Evolutionary conservation across 2,888 invertebrate species (phyloP).

Genomic region (Plebejus anna): DNA sequence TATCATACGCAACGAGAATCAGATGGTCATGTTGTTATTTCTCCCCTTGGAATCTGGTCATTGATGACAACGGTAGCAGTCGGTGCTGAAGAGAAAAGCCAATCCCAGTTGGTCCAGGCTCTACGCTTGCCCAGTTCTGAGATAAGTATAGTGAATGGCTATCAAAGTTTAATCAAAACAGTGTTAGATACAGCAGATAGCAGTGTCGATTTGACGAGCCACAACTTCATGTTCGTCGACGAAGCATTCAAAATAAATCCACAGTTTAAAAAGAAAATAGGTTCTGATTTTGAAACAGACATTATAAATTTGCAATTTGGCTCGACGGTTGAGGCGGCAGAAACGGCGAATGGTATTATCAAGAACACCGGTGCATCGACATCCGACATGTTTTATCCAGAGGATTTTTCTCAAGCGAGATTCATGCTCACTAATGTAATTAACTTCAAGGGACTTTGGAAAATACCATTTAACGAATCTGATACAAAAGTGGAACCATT

Average conservation of each 20-base stretch:
- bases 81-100: slow-evolving; percentile 59
- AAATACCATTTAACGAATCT: slow-evolving; percentile 80
- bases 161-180: slow-evolving; percentile 13
- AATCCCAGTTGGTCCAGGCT: slow-evolving; percentile 41
- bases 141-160: slow-evolving; percentile 9
- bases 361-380: slow-evolving; percentile 62
- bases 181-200: background rate
- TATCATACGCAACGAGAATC: slow-evolving; percentile 58
- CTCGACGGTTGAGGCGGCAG: slow-evolving; percentile 54
- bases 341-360: slow-evolving; percentile 62
- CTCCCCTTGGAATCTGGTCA: slow-evolving; percentile 71
- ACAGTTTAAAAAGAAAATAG: slow-evolving; percentile 49
- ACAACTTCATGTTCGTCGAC: slow-evolving; percentile 67
- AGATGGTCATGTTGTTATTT: slow-evolving; percentile 62
- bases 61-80: slow-evolving; percentile 63
- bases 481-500: slow-evolving; percentile 79
- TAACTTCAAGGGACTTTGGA: slow-evolving; percentile 87
- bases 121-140: background rate
- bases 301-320: slow-evolving; percentile 62
- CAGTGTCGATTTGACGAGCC: slow-evolving; percentile 34
- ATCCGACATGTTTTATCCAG: slow-evolving; percentile 65
- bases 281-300: slow-evolving; percentile 59
- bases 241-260: slow-evolving; percentile 55
- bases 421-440: slow-evolving; percentile 85
- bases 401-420: slow-evolving; percentile 77